These are phyloP conservation scores for Adelosebastes latens DNA, from an alignment of 2,797 vertebrate genomes.

Conservation along the genomic window DNA sequence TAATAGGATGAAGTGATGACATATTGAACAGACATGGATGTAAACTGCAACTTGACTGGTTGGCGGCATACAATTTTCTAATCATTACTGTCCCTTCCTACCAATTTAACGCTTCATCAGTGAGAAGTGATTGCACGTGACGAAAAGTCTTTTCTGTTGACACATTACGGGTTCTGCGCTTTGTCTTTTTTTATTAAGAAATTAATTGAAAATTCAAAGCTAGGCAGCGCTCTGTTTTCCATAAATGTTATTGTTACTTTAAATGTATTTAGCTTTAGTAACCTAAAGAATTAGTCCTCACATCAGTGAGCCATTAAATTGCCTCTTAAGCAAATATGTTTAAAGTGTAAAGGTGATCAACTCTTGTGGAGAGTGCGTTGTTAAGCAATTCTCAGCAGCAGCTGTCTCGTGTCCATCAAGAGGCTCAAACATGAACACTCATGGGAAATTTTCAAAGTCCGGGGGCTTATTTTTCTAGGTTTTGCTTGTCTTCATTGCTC, in stretches of 20 bases:
- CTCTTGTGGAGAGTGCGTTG: slow-evolving; percentile 4
- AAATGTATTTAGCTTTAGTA: slow-evolving; percentile 65
- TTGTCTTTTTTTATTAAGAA: slow-evolving; percentile 14
- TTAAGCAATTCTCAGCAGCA: slow-evolving; percentile 20
- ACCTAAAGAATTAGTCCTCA: slow-evolving; percentile 68
- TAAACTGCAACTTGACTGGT: too few relatives aligned
- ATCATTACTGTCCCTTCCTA: not conserved
- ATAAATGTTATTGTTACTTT: slow-evolving; percentile 67
- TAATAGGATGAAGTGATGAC: too few relatives aligned
- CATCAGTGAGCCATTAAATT: slow-evolving; percentile 83
- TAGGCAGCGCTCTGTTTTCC: slow-evolving; percentile 25
- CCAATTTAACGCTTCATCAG: slow-evolving; percentile 55
- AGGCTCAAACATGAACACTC: not conserved
- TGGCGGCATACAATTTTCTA: too few relatives aligned
- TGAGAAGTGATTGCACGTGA: slow-evolving; percentile 22
- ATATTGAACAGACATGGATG: too few relatives aligned
- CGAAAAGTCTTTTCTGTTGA: slow-evolving; percentile 4
- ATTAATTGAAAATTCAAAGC: slow-evolving; percentile 42
- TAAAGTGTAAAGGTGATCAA: slow-evolving; percentile 27
- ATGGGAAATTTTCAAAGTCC: not conserved
- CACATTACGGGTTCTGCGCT: not conserved
- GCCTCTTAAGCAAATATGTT: slow-evolving; percentile 61
- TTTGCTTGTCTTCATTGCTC: not conserved
- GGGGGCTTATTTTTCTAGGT: not conserved
- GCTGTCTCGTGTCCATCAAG: slow-evolving; percentile 11